Base-by-base conservation (phyloP, 2,797 vertebrate species). In the Decapterus maruadsi region DNA sequence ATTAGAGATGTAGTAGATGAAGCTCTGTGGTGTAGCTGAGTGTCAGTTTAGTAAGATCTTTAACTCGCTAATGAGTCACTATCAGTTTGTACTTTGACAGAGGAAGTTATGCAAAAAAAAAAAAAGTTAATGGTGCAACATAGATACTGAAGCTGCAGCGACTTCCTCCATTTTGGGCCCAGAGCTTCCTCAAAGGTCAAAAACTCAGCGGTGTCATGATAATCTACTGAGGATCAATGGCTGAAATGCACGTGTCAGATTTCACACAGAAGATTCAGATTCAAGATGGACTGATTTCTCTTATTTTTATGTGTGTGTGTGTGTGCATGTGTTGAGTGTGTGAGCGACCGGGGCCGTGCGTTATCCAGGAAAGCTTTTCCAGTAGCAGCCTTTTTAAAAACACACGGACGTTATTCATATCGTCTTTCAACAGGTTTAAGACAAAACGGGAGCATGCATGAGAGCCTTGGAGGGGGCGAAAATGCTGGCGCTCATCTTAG, bases 401-500 rank as follows among this genome's bases (percentile, higher is more conserved):
- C 3, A 42, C 22, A 6, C 11, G 9, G 29, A 31, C 16, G 26
- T n/a, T 31, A 46, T 46, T 46, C 16, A 22, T 43, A 40, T 12
- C 40, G 36, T 26, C 7, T 17, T 55, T 20, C 20, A 59, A 59
- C 13, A 45, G 8, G n/a, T 19, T 48, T 56, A 13, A 31, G 16
- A 12, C 10, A 48, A 54, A 26, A 26, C 26, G 26, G 26, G 26
- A 26, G 26, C 26, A 3, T 26, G 26, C 26, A 3, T 26, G 26
- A 26, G 26, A 26, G 26, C 26, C 26, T 26, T 1, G 26, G 26
- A 26, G 26, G 26, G 26, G 31, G 63, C 38, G 17, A 64, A 85
- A 78, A 71, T 43, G n/a, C 57, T 62, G 54, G 40, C 61, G 63
- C 65, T 78, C 58, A 83, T 16, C 42, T 59, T 64, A 69, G 57